Percentiles rank a stretch among this genome's conserved stretches.
phyloP scores from a whole-genome alignment of 1,140 invertebrate species.

The Drosophila seguyi region DNA sequence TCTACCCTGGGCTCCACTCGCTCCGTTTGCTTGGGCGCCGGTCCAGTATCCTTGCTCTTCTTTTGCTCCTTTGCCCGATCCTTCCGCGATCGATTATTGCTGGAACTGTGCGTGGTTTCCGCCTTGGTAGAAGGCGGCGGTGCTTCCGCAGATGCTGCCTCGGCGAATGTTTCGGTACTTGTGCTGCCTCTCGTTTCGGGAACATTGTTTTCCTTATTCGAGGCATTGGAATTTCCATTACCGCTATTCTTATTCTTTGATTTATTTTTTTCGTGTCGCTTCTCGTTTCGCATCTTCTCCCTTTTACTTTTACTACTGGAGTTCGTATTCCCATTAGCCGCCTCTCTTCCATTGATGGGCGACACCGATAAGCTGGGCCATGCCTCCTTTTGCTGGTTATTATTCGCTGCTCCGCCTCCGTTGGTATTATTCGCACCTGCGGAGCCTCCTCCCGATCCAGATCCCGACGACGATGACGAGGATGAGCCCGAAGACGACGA shows the following conservation, averaged over 20 bases:
- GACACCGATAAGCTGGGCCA: conserved; percentile 88
- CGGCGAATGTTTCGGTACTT: conserved; percentile 44
- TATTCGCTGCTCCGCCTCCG: conserved; percentile 85
- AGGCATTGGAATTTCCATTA: conserved; percentile 78
- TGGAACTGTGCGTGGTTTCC: conserved; percentile 30
- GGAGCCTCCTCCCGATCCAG: conserved; percentile 16
- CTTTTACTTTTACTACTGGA: conserved; percentile 66
- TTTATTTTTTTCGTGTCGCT: conserved; percentile 75
- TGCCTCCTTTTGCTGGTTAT: conserved; percentile 89
- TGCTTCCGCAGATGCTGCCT: conserved; percentile 28
- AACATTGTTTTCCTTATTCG: conserved; percentile 77
- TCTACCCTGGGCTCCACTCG: conserved; percentile 43
- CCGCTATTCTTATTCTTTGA: conserved; percentile 64
- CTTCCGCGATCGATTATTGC: conserved; percentile 46
- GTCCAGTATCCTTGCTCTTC: conserved; percentile 41
- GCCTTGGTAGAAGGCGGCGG: conserved; percentile 35
- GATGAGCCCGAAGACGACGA: conserved; percentile 63
- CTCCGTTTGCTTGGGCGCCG: conserved; percentile 27
- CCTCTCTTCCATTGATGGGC: conserved; percentile 79
- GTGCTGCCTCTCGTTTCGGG: conserved; percentile 45
- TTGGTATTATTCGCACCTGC: conserved; percentile 33
- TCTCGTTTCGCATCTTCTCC: conserved; percentile 71
- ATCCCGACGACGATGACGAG: conserved; percentile 49
- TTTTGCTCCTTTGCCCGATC: conserved; percentile 50
- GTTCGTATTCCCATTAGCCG: conserved; percentile 32